These are phyloP conservation scores for Minunthozetes semirufus DNA, from an alignment of 2,888 invertebrate genomes.

Conservation along the genomic window DNA sequence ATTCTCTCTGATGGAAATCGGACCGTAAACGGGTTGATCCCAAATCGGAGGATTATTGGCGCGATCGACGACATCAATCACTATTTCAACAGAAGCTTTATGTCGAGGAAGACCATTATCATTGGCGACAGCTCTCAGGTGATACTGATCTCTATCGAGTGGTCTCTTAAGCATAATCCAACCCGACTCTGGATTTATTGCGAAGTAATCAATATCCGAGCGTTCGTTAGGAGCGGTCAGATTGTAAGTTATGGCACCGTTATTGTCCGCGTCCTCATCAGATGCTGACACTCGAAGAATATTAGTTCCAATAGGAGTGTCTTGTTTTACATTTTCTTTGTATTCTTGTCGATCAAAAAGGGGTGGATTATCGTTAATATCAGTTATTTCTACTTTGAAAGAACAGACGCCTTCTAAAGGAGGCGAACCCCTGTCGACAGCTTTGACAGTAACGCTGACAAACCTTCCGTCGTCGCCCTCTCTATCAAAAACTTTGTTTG, in stretches of 20 bases:
- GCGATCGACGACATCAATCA: slow-evolving; percentile 96
- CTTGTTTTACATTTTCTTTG: slow-evolving; percentile 92
- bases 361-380: slow-evolving; percentile 95
- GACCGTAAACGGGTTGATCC: slow-evolving; percentile 93
- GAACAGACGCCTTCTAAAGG: slow-evolving; percentile 96
- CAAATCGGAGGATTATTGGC: slow-evolving; percentile 96
- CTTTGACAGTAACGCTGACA: slow-evolving; percentile 92
- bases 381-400: slow-evolving; percentile 94
- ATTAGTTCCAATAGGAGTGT: slow-evolving; percentile 89
- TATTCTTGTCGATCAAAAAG: slow-evolving; percentile 94
- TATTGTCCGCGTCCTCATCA: slow-evolving; percentile 93
- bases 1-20: slow-evolving; percentile 95
- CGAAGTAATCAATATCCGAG: slow-evolving; percentile 86
- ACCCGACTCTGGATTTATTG: slow-evolving; percentile 91
- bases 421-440: slow-evolving; percentile 97
- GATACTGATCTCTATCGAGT: slow-evolving; percentile 93
- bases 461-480: slow-evolving; percentile 95
- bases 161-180: slow-evolving; percentile 94
- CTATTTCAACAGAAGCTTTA: slow-evolving; percentile 93
- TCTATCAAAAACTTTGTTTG: slow-evolving; percentile 91
- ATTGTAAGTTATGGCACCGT: slow-evolving; percentile 87
- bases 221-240: slow-evolving; percentile 81
- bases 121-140: slow-evolving; percentile 95
- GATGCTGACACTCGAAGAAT: slow-evolving; percentile 90
- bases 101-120: slow-evolving; percentile 93